Evolutionary conservation across 2,797 vertebrate genomes (phyloP).

Genomic region (Hypotaenidia philippensis): DNA sequence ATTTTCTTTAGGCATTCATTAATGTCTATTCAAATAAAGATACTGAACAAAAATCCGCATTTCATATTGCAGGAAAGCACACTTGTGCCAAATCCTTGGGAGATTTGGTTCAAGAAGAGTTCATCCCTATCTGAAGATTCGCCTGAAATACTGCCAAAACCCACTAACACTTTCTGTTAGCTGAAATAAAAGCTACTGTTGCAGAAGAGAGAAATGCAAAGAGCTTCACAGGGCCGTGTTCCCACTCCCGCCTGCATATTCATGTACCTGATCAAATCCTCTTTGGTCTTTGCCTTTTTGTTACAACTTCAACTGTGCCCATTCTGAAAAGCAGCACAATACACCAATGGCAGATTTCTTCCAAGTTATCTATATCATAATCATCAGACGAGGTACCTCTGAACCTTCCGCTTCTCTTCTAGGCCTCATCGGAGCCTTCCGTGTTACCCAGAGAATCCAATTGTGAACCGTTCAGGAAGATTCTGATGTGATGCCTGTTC

Average conservation of each 20-base stretch:
- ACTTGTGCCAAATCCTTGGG: background rate
- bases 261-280: constrained; percentile 25
- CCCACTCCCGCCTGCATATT: background rate
- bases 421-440: background rate
- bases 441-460: background rate
- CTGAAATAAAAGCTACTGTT: constrained; percentile 28
- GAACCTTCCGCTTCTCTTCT: background rate
- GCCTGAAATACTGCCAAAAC: constrained; percentile 36
- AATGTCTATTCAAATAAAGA: constrained; percentile 47
- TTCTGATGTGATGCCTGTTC: background rate
- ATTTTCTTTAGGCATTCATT: constrained; percentile 51
- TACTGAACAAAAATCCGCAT: background rate
- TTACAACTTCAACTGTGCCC: background rate
- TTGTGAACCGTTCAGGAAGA: background rate
- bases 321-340: background rate
- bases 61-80: background rate
- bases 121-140: constrained; percentile 33
- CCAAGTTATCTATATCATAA: background rate
- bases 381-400: background rate
- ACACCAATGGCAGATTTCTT: background rate
- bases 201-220: constrained; percentile 18
- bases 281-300: background rate
- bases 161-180: background rate
- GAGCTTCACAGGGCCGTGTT: background rate
- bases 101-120: constrained; percentile 58